Conservation (phyloP, 2,113 vertebrate genomes). For the Ammospiza caudacuta region DNA sequence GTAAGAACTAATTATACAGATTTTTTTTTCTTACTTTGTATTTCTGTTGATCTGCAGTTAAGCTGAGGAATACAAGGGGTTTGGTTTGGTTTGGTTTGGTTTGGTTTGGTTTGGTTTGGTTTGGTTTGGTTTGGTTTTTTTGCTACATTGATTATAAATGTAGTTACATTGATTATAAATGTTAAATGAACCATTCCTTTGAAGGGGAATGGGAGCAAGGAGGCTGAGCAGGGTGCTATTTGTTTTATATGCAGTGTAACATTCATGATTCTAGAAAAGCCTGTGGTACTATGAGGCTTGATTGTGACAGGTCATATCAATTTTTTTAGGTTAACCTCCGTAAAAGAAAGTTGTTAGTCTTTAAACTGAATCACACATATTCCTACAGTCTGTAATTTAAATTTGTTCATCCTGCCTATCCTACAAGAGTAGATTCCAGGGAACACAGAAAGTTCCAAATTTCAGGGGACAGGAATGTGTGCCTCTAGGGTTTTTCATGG, state of each 20-base stretch:
- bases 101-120: background rate
- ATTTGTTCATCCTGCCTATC: background rate
- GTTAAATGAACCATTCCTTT: background rate
- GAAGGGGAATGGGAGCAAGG: fast-evolving
- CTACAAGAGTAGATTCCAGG: background rate
- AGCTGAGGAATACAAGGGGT: background rate
- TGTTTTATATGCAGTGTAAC: background rate
- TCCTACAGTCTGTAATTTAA: background rate
- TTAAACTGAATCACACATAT: background rate
- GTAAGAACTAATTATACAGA: slow-evolving; percentile 51
- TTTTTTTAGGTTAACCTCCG: background rate
- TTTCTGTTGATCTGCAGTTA: slow-evolving; percentile 26
- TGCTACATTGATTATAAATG: background rate
- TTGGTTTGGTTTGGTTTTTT: background rate
- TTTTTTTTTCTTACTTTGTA: slow-evolving; percentile 1
- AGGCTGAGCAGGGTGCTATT: fast-evolving
- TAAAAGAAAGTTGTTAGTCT: background rate
- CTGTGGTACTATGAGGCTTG: background rate
- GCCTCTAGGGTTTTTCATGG: background rate
- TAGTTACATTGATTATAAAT: background rate
- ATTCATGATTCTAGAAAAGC: background rate
- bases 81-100: background rate
- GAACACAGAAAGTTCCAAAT: background rate
- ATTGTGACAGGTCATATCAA: background rate
- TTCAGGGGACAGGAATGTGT: background rate